Base-by-base conservation (phyloP, 2,113 vertebrate genomes). In the Cardinalis cardinalis region DNA sequence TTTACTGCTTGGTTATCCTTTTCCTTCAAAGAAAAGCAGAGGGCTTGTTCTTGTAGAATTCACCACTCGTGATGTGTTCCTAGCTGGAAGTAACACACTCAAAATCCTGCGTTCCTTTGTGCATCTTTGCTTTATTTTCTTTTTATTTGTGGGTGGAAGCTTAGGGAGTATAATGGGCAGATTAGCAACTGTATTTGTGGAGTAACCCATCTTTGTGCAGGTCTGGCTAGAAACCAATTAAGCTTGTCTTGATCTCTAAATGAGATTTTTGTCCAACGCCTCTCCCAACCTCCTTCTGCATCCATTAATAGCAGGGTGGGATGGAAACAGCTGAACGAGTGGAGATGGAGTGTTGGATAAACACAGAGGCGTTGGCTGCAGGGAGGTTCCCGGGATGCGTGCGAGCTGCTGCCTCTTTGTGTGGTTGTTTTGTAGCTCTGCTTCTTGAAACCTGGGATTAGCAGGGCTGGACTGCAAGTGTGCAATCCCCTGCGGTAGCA, bases 201-300 rank as follows among this genome's bases (percentile, higher is more conserved):
- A 95, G 91, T 94, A 95, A 80, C 94, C 93, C 92, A 94, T 94
- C 89, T 93, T 96, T 95, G 89, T 93, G 89, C 88, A 75, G 87
- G 90, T 94, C 96, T 96, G 94, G 89, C 94, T 95, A 7, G 76
- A 96, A 95, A 94, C 96, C 95, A 94, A 94, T 96, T 96, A 97
- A 97, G 93, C 93, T 93, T 96, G 95, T 90, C 96, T 91, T 96
- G 96, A 97, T 96, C 95, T 77, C 92, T 96, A 96, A 97, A 97
- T 96, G 90, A 96, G 96, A 97, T 96, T 94, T 96, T 87, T 82
- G 89, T 63, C 53, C 0, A 59, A 41, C 0, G 70, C 87, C 79
- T 94, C 89, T 26, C 75, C 83, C 90, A 90, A 11, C 77, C 26
- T 66, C 84, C 84, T 87, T 43, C 52, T 85, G 72, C 83, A 74